phyloP scores from a whole-genome alignment of 2,113 vertebrate species.

The Hyla sarda region DNA sequence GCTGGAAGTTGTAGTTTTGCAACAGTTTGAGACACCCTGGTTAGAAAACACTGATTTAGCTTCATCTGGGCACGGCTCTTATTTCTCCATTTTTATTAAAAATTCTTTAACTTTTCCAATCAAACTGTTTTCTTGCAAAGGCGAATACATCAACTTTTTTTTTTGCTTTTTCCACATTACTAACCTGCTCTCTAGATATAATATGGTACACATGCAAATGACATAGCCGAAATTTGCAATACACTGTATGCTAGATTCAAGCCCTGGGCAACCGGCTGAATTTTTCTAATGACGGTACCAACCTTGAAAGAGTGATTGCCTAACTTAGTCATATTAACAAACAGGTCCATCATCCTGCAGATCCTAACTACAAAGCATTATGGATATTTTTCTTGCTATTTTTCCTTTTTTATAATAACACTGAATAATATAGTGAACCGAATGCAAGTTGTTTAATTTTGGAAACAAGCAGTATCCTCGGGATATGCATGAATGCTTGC shows the following conservation, averaged over 20 bases:
- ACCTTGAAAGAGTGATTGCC: conserved; percentile 21
- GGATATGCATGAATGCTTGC: conserved; percentile 53
- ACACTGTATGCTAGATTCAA: not conserved
- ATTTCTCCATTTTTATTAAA: no score
- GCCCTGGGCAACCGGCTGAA: conserved; percentile 12
- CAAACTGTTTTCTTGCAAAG: not conserved
- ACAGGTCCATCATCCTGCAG: conserved; percentile 20
- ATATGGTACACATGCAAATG: conserved; percentile 12
- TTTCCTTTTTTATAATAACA: conserved; percentile 14
- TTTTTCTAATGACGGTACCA: conserved; percentile 7
- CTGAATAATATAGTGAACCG: conserved; percentile 37
- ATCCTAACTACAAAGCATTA: not conserved
- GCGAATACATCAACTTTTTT: not conserved
- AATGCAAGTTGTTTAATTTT: conserved; percentile 43
- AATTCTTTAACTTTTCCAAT: not conserved
- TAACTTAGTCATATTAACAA: not conserved
- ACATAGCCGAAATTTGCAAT: not conserved
- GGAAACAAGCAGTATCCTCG: conserved; percentile 47
- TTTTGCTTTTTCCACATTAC: not conserved
- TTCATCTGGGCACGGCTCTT: no score
- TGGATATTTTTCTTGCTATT: not conserved
- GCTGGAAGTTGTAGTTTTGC: no score
- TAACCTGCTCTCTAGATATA: not conserved
- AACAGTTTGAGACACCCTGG: no score
- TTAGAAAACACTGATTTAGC: no score